These are phyloP conservation scores for Puffinus mauretanicus DNA, from an alignment of 2,113 vertebrate genomes.

Conservation along the genomic window DNA sequence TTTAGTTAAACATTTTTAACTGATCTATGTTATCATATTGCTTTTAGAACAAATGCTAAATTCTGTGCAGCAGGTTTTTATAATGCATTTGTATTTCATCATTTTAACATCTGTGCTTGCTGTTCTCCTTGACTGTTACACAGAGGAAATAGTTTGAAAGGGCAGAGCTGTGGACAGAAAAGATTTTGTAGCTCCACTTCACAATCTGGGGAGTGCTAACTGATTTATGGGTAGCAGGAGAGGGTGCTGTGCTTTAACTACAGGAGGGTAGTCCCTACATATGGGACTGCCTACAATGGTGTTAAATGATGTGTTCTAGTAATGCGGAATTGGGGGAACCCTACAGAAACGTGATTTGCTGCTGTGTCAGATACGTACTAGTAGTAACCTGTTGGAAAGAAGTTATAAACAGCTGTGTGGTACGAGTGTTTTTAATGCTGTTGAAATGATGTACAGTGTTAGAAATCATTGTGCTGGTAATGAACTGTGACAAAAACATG, in stretches of 20 bases:
- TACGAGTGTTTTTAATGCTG: background rate
- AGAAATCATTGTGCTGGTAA: background rate
- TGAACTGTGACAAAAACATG: background rate
- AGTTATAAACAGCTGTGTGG: background rate
- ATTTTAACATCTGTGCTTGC: background rate
- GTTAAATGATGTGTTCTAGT: background rate
- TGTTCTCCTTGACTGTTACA: background rate
- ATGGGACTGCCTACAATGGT: background rate
- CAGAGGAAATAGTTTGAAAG: background rate
- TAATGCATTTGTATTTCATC: background rate
- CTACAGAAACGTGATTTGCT: background rate
- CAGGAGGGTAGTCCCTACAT: too few relatives aligned
- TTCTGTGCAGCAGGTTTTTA: background rate
- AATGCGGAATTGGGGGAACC: background rate
- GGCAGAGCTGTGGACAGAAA: background rate
- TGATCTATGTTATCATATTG: background rate
- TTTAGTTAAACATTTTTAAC: background rate
- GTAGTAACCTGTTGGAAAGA: background rate
- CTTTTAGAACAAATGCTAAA: background rate
- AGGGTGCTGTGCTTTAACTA: background rate
- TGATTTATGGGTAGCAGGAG: background rate
- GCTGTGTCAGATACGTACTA: background rate
- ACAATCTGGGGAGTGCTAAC: background rate
- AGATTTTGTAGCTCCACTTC: background rate
- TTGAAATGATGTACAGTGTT: background rate